Evolutionary conservation across 1,140 invertebrate genomes (phyloP), one percentile per base, ranked within the genome.

Genomic region (Protaetia brevitarsis): DNA sequence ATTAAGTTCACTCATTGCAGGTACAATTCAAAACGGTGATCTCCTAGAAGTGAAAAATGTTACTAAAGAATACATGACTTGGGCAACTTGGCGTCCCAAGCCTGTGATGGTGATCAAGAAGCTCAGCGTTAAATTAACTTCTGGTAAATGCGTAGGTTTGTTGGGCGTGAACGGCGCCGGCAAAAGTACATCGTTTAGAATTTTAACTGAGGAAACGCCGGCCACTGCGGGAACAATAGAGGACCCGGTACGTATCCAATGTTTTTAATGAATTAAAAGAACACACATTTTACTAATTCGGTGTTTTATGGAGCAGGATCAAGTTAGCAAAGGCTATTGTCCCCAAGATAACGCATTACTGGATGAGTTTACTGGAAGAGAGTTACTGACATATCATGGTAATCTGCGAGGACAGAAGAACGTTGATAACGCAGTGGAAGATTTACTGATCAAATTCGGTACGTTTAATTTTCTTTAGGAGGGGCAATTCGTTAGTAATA

Each of bases 141-240:
- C n/a, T n/a, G 89, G 90, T 1, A 89, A 93, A 79, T 95, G 93
- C 76, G 94, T 95, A 80, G 93, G 93, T 2, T 80, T 95, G 13
- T 74, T 94, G 1, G 92, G 93, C 1, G 79, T 83, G 1, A 87
- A 87, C 68, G 95, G 94, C 0, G 94, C 95, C 3, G 95, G 95
- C 3, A 97, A 97, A 80, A 94, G 93, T 3, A 92, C 92, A 8
- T 95, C 92, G 4, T 96, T 96, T 63, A 62, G 70, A 2, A 91
- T 92, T 87, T 77, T 92, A 57, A 92, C 90, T 1, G 89, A 62
- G 8, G 27, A 62, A 36, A 2, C 37, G 37, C 1, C 2, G 23
- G 30, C 29, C 11, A 36, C 29, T 27, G 2, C n/a, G 1, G 59
- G 31, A 4, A 10, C 19, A 13, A 11, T 29, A n/a, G 11, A 29